Evolutionary conservation across 2,113 vertebrate species (phyloP).

Genomic region (Delphinapterus leucas): DNA sequence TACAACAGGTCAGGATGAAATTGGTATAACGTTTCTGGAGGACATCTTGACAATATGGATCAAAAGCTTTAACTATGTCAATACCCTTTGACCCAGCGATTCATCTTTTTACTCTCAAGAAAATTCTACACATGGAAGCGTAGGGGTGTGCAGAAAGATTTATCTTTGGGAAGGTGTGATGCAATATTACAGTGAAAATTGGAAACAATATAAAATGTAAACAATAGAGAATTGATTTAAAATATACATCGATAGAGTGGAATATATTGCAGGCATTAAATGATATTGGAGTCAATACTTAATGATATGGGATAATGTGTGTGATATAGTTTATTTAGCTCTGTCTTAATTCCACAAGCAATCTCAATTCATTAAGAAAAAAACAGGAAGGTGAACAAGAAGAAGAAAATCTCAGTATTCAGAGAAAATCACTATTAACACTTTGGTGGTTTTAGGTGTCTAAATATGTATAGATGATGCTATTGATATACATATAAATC

Average conservation of each 20-base stretch:
- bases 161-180: not conserved
- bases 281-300: slow-evolving; percentile 11
- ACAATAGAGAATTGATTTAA: not conserved
- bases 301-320: not conserved
- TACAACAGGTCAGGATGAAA: not conserved
- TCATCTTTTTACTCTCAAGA: not conserved
- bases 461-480: not conserved
- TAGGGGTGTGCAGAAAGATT: not conserved
- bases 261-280: not conserved
- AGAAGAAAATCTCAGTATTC: not conserved
- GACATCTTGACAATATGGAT: not conserved
- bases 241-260: not conserved
- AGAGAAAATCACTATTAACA: not conserved
- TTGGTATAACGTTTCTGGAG: not conserved
- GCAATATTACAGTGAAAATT: not conserved
- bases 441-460: not conserved
- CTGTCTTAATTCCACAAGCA: slow-evolving; percentile 20
- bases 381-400: not conserved
- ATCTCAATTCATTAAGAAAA: not conserved
- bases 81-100: not conserved
- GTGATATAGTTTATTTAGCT: not conserved
- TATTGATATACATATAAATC: not conserved
- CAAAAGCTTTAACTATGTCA: not conserved
- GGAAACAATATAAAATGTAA: not conserved
- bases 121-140: not conserved